phyloP scores from a whole-genome alignment of 1,140 invertebrate species.

The Papilio dardanus region DNA sequence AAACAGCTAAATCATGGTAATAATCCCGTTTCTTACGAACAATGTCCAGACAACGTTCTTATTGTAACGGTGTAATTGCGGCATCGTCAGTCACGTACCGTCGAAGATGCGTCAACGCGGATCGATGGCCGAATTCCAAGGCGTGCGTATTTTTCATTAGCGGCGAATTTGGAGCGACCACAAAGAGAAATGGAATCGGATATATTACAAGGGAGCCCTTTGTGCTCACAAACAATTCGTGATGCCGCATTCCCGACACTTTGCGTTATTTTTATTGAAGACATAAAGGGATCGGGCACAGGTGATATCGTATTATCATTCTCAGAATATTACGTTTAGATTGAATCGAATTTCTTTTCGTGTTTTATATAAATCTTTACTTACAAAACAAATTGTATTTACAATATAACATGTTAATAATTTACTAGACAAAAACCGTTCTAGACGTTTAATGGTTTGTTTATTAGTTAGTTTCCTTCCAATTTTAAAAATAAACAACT shows the following conservation, averaged over 20 bases:
- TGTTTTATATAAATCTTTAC: no score
- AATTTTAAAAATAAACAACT: no score
- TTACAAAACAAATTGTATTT: no score
- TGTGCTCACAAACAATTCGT: slow-evolving; percentile 35
- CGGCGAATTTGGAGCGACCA: slow-evolving; percentile 41
- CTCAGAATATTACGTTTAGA: neutral
- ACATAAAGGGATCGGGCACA: slow-evolving; percentile 9
- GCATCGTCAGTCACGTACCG: slow-evolving; percentile 43
- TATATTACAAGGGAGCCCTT: slow-evolving; percentile 35
- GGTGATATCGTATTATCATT: slow-evolving; percentile 25
- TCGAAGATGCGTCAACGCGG: slow-evolving; percentile 60
- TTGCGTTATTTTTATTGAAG: slow-evolving; percentile 31
- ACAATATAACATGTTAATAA: no score
- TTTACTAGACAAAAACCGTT: no score
- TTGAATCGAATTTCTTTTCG: neutral
- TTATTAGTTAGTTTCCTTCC: no score
- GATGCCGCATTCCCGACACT: slow-evolving; percentile 10
- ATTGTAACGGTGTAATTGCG: slow-evolving; percentile 40
- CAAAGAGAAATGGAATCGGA: slow-evolving; percentile 44
- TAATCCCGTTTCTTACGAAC: no score
- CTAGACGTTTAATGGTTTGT: no score
- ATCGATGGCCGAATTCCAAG: slow-evolving; percentile 57
- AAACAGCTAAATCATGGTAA: no score
- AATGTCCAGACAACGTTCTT: no score
- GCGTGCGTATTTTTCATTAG: slow-evolving; percentile 66